Evolutionary conservation across 2,888 invertebrate species (phyloP).

Genomic region (Malthinus flaveolus): DNA sequence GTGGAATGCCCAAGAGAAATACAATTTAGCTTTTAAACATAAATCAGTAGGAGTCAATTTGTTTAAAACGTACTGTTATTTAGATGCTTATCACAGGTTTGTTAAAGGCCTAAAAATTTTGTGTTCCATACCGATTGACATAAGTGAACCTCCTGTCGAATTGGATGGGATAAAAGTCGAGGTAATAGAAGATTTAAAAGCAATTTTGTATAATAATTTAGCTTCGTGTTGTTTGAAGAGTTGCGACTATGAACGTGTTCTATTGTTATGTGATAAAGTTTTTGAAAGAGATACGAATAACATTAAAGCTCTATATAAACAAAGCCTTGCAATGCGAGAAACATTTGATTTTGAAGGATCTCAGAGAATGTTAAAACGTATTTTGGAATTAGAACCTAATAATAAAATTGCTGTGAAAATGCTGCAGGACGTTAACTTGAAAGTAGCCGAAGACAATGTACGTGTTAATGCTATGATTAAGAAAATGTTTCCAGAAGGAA

Average conservation of each 20-base stretch:
- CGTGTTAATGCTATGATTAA: slow-evolving; percentile 59
- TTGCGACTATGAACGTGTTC: slow-evolving; percentile 66
- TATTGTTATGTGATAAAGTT: slow-evolving; percentile 63
- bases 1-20: slow-evolving; percentile 52
- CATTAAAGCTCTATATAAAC: slow-evolving; percentile 58
- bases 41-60: slow-evolving; percentile 62
- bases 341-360: slow-evolving; percentile 70
- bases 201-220: slow-evolving; percentile 78
- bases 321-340: slow-evolving; percentile 57
- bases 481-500: slow-evolving; percentile 56
- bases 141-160: slow-evolving; percentile 53
- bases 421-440: slow-evolving; percentile 59
- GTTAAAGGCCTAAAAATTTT: slow-evolving; percentile 74
- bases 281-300: slow-evolving; percentile 47
- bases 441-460: slow-evolving; percentile 63
- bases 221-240: slow-evolving; percentile 78
- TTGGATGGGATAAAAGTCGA: slow-evolving; percentile 57
- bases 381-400: slow-evolving; percentile 63
- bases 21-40: slow-evolving; percentile 52
- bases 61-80: too few species aligned
- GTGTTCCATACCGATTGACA: slow-evolving; percentile 62
- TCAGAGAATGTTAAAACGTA: slow-evolving; percentile 60
- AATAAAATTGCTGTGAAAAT: slow-evolving; percentile 67
- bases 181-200: slow-evolving; percentile 63
- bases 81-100: slow-evolving; percentile 76